Evolutionary conservation across 2,797 vertebrate genomes (phyloP).

Genomic region (Acridotheres tristis): DNA sequence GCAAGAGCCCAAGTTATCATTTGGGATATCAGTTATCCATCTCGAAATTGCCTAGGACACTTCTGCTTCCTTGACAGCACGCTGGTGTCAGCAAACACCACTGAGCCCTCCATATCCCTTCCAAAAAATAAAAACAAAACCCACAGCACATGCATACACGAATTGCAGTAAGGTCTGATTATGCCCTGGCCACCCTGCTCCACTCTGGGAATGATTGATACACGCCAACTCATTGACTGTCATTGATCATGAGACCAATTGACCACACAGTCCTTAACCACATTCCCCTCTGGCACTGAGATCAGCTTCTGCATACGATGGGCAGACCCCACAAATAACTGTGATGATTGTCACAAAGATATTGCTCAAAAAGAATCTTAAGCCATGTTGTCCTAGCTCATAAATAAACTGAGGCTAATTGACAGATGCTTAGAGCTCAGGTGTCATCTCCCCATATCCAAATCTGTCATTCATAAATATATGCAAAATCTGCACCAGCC

Average conservation of each 20-base stretch:
- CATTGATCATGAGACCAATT: fast-evolving
- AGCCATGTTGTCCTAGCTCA: background rate
- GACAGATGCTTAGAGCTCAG: background rate
- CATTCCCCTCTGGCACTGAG: background rate
- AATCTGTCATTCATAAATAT: background rate
- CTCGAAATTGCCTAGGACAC: background rate
- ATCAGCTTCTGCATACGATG: background rate
- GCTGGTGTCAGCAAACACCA: background rate
- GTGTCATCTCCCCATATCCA: background rate
- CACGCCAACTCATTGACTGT: background rate
- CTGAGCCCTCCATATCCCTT: background rate
- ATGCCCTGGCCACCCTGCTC: background rate
- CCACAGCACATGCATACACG: fast-evolving
- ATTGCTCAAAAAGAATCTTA: background rate
- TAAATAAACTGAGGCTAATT: background rate
- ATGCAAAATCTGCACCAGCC: background rate
- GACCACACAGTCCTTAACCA: background rate
- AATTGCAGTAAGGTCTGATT: background rate
- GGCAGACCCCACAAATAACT: background rate
- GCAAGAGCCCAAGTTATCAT: background rate
- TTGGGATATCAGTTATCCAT: background rate
- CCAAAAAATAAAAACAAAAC: background rate
- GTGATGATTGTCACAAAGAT: background rate
- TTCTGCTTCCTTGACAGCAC: background rate
- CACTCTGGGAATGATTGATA: background rate